Evolutionary conservation across 2,113 vertebrate species (phyloP).

Genomic region (Mirza zaza): DNA sequence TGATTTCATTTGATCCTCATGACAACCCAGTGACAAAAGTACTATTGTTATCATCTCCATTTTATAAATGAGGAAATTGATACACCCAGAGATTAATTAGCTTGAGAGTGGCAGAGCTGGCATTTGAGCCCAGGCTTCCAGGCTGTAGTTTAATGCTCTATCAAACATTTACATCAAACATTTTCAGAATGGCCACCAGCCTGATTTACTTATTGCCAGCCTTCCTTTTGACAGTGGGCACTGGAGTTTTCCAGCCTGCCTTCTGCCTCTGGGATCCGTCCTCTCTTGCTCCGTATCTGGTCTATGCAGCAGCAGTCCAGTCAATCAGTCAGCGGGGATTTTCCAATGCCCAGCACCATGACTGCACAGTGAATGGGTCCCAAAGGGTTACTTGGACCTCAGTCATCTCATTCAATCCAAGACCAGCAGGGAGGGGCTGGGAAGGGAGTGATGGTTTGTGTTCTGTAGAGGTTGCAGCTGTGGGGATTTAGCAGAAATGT

Average conservation of each 20-base stretch:
- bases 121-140: background rate
- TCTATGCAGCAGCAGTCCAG: background rate
- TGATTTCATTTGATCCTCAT: background rate
- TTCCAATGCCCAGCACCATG: background rate
- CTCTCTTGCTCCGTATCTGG: background rate
- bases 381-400: background rate
- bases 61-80: background rate
- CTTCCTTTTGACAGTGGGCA: background rate
- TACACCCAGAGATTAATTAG: background rate
- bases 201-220: background rate
- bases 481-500: slow-evolving; percentile 39
- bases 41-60: background rate
- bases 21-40: background rate
- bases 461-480: slow-evolving; percentile 1
- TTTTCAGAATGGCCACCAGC: background rate
- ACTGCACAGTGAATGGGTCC: background rate
- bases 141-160: background rate
- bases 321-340: background rate
- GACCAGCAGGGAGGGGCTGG: background rate
- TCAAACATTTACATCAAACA: background rate
- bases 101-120: background rate
- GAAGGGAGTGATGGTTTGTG: background rate
- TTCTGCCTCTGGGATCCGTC: background rate
- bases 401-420: slow-evolving; percentile 18
- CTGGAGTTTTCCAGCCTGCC: background rate